These are phyloP conservation scores for Samia ricini DNA, from an alignment of 1,140 invertebrate genomes.

Conservation along the genomic window DNA sequence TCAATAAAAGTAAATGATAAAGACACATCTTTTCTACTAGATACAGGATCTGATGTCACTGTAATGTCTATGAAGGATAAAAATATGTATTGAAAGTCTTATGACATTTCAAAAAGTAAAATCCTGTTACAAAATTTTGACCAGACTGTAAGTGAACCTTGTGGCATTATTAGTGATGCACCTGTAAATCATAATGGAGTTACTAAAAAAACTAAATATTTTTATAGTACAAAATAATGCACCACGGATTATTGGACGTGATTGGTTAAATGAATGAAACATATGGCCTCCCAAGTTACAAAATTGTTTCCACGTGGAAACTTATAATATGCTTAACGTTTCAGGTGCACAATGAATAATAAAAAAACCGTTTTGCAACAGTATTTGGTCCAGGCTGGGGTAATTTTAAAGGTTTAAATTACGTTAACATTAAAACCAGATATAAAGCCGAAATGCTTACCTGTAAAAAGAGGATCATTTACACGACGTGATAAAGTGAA, in stretches of 20 bases:
- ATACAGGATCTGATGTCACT: not conserved
- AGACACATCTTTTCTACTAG: not conserved
- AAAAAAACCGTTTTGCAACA: not conserved
- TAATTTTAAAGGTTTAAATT: conserved; percentile 12
- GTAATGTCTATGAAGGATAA: not conserved
- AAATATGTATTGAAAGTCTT: not conserved
- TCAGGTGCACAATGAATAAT: no score
- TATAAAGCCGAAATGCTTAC: conserved; percentile 10
- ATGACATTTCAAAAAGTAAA: not conserved
- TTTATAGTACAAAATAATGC: no score
- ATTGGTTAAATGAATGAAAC: no score
- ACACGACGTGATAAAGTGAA: conserved; percentile 20
- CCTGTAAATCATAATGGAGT: no score
- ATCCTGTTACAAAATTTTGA: conserved; percentile 1
- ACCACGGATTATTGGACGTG: no score
- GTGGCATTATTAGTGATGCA: no score
- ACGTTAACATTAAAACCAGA: conserved; percentile 11
- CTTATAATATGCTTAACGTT: no score
- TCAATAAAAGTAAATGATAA: not conserved
- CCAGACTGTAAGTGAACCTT: not conserved
- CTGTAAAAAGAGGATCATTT: conserved; percentile 9
- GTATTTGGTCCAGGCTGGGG: conserved; percentile 18
- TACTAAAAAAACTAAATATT: no score
- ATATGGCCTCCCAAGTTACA: no score
- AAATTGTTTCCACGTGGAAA: no score